A percentile compares a stretch with the other conserved stretches of the same genome.
Conservation (phyloP, 2,113 vertebrate species). For the Agapornis roseicollis region DNA sequence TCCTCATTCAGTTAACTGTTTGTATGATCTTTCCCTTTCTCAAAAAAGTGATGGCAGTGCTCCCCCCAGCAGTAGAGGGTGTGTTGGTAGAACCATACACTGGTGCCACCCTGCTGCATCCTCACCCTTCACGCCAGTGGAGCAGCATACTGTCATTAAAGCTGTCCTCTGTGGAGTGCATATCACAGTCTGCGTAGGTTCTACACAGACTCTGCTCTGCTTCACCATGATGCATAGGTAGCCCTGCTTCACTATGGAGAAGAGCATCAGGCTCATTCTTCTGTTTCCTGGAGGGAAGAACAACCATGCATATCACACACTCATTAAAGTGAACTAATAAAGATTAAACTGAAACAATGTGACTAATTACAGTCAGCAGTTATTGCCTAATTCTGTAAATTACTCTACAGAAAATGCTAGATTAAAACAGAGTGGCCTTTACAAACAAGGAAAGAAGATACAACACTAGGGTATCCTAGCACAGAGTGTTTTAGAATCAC, state of each 20-base stretch:
- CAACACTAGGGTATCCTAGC: not conserved
- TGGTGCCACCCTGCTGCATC: not conserved
- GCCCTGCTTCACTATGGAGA: not conserved
- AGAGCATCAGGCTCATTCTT: not conserved
- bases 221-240: not conserved
- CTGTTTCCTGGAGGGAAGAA: not conserved
- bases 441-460: not conserved
- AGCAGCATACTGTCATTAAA: not conserved
- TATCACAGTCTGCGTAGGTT: not conserved
- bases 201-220: not conserved
- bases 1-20: not conserved
- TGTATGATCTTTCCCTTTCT: not conserved
- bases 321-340: not conserved
- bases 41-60: not conserved
- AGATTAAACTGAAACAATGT: not conserved
- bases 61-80: not conserved
- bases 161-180: not conserved
- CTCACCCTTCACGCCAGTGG: not conserved
- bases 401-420: not conserved
- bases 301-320: not conserved
- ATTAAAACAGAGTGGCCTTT: not conserved
- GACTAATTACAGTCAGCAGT: not conserved
- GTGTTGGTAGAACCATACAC: not conserved
- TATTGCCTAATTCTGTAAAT: constrained; percentile 12
- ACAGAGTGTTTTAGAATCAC: not conserved